Base-by-base conservation (phyloP, 2,113 vertebrate species). In the Oophaga pumilio region DNA sequence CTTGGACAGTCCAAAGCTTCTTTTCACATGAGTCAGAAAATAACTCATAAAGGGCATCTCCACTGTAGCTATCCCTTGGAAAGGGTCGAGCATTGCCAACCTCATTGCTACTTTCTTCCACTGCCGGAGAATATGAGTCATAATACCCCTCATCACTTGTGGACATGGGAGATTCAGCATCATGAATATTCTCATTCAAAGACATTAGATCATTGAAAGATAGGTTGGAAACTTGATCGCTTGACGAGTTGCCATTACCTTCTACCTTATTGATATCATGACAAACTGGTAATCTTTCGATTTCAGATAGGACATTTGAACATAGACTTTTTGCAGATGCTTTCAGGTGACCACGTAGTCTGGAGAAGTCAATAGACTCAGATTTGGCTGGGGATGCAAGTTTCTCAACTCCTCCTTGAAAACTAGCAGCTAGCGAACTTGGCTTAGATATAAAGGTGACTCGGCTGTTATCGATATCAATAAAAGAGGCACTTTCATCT, bases 141-240 rank as follows among this genome's bases (percentile, higher is more conserved):
- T 94, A 97, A 85, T 97, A 97, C 8, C 96, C 96, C 88, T 97
- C 96, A n/a, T 97, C 96, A 15, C 96, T 97, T 0, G 94, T 96
- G 87, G 95, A 96, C 71, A 91, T 92, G 0, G 94, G 95, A 0
- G 96, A 96, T 49, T 90, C 92, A 52, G 94, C 93, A 84, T 96
- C 93, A 69, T 89, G 74, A 76, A 93, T 94, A 62, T 91, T 93
- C 8, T 93, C 93, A 91, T 94, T 95, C 86, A 93, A 94, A 62
- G 90, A 90, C 26, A 89, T 91, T 8, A 90, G 90, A 2, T 91
- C 91, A 84, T 91, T 93, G 56, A 90, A 90, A 59, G 92, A 90
- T 7, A 89, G 57, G 20, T 57, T 76, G 49, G 81, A 84, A 43
- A 56, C n/a, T 33, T 83, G 69, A 18, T 88, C 69, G 56, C 17